These are phyloP conservation scores for Guaruba guarouba DNA, from an alignment of 2,113 vertebrate genomes.

Conservation along the genomic window DNA sequence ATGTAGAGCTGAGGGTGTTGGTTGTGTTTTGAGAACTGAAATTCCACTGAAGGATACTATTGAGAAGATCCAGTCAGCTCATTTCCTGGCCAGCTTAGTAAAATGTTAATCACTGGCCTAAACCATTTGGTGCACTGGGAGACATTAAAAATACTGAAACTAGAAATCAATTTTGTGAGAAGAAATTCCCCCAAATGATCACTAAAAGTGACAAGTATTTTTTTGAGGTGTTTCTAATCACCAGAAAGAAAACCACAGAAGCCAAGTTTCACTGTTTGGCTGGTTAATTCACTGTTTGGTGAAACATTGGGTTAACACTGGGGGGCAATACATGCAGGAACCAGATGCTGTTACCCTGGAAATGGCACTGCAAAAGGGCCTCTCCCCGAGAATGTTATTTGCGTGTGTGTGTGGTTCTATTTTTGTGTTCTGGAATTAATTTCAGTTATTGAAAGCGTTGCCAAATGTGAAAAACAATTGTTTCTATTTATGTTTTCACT, in stretches of 20 bases:
- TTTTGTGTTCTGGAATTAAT: constrained; percentile 75
- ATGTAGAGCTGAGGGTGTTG: neutral
- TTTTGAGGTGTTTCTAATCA: neutral
- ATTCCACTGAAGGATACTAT: neutral
- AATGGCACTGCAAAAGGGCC: neutral
- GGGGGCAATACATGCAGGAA: neutral
- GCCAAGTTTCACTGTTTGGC: neutral
- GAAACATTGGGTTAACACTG: neutral
- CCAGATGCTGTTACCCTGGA: neutral
- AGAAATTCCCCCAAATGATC: neutral
- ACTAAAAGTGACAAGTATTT: neutral
- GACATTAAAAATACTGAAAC: neutral
- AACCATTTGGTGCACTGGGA: neutral
- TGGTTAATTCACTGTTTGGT: neutral
- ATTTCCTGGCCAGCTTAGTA: constrained; percentile 5
- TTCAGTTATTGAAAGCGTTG: constrained; percentile 69
- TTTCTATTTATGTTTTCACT: constrained; percentile 79
- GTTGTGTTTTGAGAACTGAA: neutral
- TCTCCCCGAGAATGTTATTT: constrained; percentile 47
- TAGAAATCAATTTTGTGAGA: neutral
- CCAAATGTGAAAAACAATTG: constrained; percentile 77
- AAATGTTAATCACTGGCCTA: neutral
- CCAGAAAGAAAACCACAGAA: neutral
- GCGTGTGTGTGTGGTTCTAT: constrained; percentile 42
- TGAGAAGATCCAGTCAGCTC: neutral